Evolutionary conservation across 2,888 invertebrate species (phyloP), one percentile per base, ranked within the genome.

Genomic region (Linnaemya tessellans): DNA sequence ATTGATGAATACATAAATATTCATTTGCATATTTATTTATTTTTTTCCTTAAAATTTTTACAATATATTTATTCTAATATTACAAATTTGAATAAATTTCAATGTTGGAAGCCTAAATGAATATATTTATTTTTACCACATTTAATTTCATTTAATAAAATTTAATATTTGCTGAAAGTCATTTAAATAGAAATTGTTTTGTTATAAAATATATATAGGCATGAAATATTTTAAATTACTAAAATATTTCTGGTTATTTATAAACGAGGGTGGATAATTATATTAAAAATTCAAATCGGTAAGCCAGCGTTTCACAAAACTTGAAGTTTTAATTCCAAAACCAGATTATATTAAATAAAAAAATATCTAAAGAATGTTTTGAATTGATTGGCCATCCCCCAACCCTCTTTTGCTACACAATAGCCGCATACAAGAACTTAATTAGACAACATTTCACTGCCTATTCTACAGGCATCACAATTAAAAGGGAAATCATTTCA

Each of bases 81-180:
- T 0, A 51, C 38, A 43, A 25, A 25, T 43, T 58, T 56, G 11
- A 10, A 1, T 8, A 60, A 60, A 60, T 60, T 46, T 15, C 3
- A 22, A 43, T 10, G 18, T 15, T 15, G 3, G 8, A 11, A 7
- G 4, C 22, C 30, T 11, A n/a, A 58, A 9, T 58, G 46, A 13
- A 41, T 18, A 13, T 38, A 71, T 30, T 9, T 65, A 54, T 10
- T 75, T 75, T 65, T 54, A 56, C 43, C 65, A 51, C 56, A 15
- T 11, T 8, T 30, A 38, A 25, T 18, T 49, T 3, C 7, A 5
- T 49, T 46, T 15, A 46, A 51, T 13, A 35, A 18, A 35, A 15
- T 54, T 38, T 20, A 68, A 54, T 54, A 68, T 43, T 56, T 56
- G 25, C 41, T 22, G 1, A 0, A n/a, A 54, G 25, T 7, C 2